These are phyloP conservation scores for Clarias gariepinus DNA, from an alignment of 2,113 vertebrate species.

Conservation along the genomic window DNA sequence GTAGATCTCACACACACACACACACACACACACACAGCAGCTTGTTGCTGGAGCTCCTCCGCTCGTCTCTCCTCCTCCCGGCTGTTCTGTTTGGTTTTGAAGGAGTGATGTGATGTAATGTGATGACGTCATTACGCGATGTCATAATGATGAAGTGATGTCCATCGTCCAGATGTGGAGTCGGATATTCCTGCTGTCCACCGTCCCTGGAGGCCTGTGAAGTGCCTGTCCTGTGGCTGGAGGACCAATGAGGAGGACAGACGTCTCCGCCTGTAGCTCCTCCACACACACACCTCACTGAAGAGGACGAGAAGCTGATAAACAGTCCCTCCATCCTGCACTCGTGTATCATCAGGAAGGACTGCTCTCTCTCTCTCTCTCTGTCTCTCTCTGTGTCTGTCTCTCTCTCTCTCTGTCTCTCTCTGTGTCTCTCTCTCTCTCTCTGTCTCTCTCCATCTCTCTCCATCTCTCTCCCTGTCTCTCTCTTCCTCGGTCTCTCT, in stretches of 20 bases:
- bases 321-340: not conserved
- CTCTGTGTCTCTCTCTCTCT: conserved; percentile 60
- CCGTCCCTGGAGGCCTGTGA: not conserved
- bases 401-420: conserved; percentile 54
- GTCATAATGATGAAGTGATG: not conserved
- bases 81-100: not conserved
- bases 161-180: not conserved
- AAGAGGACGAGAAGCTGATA: not conserved
- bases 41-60: conserved; percentile 1
- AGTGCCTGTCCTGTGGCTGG: conserved; percentile 1
- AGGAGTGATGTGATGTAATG: not conserved
- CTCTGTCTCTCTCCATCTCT: conserved; percentile 47
- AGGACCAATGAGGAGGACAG: not conserved
- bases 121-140: not conserved
- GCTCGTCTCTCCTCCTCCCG: not conserved
- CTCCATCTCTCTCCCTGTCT: conserved; percentile 56
- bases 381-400: not conserved
- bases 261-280: not conserved
- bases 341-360: conserved; percentile 40
- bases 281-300: not conserved
- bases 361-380: conserved; percentile 60
- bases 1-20: conserved; percentile 1
- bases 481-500: conserved; percentile 45
- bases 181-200: conserved; percentile 2
- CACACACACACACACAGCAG: not conserved